Evolutionary conservation across 1,140 invertebrate genomes (phyloP), one percentile per base, ranked within the genome.

Genomic region (Lucilia cuprina): DNA sequence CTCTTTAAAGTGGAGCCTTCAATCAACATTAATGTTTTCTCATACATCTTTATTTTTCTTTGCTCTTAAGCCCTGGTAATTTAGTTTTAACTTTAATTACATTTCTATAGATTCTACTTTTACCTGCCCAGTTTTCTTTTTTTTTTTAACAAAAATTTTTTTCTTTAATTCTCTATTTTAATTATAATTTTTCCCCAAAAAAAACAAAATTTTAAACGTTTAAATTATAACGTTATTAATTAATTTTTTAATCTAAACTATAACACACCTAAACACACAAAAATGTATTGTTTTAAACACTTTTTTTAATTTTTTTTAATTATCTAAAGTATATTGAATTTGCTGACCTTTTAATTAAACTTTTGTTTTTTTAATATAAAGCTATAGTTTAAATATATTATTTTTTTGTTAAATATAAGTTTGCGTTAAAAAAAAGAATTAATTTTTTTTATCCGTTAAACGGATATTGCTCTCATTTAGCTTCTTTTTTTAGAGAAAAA

Each of bases 391-490:
- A 70, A 3, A 17, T 19, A 21, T 70, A 9, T 19, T 65, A 5
- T 0, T 75, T 49, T 80, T 49, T 80, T 80, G 13, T 78, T 47
- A 47, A 19, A 49, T 80, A 47, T 78, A 41, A 78, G 41, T 78
- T 41, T 25, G 65, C 34, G 30, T 78, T n/a, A 41, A 50, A 50
- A 78, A 30, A 77, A 78, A 21, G 50, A 84, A 82, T 34, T 47
- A 74, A 84, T 77, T 82, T 84, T n/a, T 30, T 84, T 80, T 82
- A 84, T 84, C 82, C 70, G 82, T 82, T 82, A 84, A 82, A 60
- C 55, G 47, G 70, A 82, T 82, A 84, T 82, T 83, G 30, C 55
- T 35, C 74, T 83, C 47, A 47, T 82, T 55, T 82, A 30, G 3
- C 25, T 35, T 74, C 50, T 74, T 41, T 55, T 74, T 84, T 80